Percentiles rank a stretch among this genome's conserved stretches.
These are phyloP conservation scores for Nomada goodeniana DNA, from an alignment of 2,888 invertebrate species.

Conservation along the genomic window DNA sequence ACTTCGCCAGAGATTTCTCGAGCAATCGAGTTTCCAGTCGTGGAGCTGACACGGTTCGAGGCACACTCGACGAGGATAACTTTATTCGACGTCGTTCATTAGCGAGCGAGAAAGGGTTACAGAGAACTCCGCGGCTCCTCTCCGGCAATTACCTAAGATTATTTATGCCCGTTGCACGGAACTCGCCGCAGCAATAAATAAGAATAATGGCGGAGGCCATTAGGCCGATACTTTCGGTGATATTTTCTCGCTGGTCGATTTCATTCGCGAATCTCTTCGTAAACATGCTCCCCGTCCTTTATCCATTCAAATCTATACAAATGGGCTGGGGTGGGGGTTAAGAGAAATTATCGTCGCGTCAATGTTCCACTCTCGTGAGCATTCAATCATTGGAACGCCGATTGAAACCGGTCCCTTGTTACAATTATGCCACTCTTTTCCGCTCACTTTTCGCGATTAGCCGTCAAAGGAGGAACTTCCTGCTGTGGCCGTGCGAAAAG, in stretches of 20 bases:
- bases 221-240: constrained; percentile 81
- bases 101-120: constrained; percentile 47
- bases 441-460: not conserved
- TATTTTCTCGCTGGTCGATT: constrained; percentile 81
- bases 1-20: too few relatives aligned
- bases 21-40: constrained; percentile 75
- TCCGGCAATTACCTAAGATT: constrained; percentile 70
- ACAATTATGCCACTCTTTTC: constrained; percentile 1
- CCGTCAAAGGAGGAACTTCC: not conserved
- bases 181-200: constrained; percentile 79
- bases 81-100: constrained; percentile 57
- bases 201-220: constrained; percentile 81
- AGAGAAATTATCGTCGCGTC: too few relatives aligned
- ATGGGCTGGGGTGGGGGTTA: too few relatives aligned
- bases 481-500: not conserved
- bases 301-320: too few relatives aligned
- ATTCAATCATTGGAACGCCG: constrained; percentile 32
- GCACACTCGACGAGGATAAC: constrained; percentile 75
- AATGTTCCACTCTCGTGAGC: not conserved
- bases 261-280: constrained; percentile 76
- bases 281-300: too few relatives aligned
- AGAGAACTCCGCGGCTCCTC: constrained; percentile 52
- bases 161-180: constrained; percentile 67
- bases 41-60: constrained; percentile 79
- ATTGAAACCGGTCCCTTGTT: constrained; percentile 6